Conservation (phyloP, 2,797 vertebrate species). For the Cynodonichthys magdalenae region DNA sequence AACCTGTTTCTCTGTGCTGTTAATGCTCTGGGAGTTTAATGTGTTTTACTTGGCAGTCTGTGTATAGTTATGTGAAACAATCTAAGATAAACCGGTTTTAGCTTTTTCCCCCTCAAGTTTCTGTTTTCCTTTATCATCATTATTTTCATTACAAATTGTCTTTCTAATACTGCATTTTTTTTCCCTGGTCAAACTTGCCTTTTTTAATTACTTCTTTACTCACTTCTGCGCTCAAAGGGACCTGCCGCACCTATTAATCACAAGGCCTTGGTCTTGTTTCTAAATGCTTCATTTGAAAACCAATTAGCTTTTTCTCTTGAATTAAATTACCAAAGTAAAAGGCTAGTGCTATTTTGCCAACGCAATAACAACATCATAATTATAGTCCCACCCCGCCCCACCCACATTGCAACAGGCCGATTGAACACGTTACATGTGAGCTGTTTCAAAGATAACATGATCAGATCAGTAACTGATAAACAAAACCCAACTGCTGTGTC, state of each 20-base stretch:
- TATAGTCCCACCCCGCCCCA: slow-evolving; percentile 38
- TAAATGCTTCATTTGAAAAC: slow-evolving; percentile 70
- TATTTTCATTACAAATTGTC: slow-evolving; percentile 13
- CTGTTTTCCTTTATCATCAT: slow-evolving; percentile 30
- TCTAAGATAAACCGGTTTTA: background rate
- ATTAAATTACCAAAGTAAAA: slow-evolving; percentile 70
- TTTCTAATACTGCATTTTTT: slow-evolving; percentile 24
- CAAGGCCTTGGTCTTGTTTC: slow-evolving; percentile 57
- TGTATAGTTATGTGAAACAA: slow-evolving; percentile 19
- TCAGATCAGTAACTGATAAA: slow-evolving; percentile 53
- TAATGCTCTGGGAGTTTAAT: slow-evolving; percentile 21
- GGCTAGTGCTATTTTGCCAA: slow-evolving; percentile 55
- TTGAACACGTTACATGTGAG: slow-evolving; percentile 31
- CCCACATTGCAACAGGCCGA: slow-evolving; percentile 35
- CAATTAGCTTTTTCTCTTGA: slow-evolving; percentile 64
- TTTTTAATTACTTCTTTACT: slow-evolving; percentile 22
- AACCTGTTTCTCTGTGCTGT: slow-evolving; percentile 43
- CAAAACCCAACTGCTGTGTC: slow-evolving; percentile 42
- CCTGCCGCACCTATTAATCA: slow-evolving; percentile 50
- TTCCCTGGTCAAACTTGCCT: slow-evolving; percentile 17
- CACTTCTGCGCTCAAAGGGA: slow-evolving; percentile 11
- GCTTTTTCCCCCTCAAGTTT: background rate
- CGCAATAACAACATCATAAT: slow-evolving; percentile 65
- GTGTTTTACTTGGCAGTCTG: slow-evolving; percentile 39
- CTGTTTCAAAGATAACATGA: slow-evolving; percentile 43